These are phyloP conservation scores for Crotalus viridis DNA, from an alignment of 2,113 vertebrate species.

Conservation along the genomic window DNA sequence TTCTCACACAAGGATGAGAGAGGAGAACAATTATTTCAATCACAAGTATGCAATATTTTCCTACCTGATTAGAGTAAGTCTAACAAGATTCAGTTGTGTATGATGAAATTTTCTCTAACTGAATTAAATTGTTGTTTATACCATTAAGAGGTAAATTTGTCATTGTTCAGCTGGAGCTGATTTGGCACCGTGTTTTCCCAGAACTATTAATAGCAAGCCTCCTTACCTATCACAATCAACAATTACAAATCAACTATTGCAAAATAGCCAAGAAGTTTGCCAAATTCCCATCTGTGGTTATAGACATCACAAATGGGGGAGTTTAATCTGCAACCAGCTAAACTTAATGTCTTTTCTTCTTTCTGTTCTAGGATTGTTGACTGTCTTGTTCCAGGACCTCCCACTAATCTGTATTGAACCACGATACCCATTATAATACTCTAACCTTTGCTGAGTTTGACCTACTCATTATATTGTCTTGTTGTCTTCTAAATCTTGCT, in stretches of 20 bases:
- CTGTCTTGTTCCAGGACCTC: not conserved
- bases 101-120: not conserved
- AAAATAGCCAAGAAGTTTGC: not conserved
- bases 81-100: not conserved
- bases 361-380: not conserved
- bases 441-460: not conserved
- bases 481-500: not conserved
- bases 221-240: not conserved
- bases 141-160: not conserved
- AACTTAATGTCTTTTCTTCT: not conserved
- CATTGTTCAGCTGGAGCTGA: not conserved
- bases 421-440: not conserved
- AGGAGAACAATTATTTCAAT: not conserved
- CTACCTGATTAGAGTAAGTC: not conserved
- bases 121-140: not conserved
- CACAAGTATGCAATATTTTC: not conserved
- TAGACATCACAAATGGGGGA: not conserved
- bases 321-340: not conserved
- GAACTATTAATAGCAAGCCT: not conserved
- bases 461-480: not conserved
- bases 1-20: not conserved
- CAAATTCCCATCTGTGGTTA: not conserved
- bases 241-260: not conserved
- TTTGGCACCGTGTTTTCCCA: not conserved
- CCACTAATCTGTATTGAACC: not conserved